Percentiles rank a stretch among this genome's conserved stretches.
Evolutionary conservation across 2,888 invertebrate genomes (phyloP).

Genomic region (Luperina nickerlii): DNA sequence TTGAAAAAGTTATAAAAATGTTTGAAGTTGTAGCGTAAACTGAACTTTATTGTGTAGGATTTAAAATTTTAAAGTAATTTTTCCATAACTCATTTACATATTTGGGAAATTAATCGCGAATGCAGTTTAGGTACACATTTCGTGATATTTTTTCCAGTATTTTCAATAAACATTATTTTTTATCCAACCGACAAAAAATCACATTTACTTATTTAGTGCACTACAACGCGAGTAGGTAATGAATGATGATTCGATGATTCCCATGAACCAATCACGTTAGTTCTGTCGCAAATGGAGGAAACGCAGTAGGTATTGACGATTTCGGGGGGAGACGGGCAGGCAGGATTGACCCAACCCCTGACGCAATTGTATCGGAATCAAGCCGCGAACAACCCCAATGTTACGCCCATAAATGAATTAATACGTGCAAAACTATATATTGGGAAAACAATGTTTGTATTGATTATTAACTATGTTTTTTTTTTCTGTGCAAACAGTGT

Average conservation of each 20-base stretch:
- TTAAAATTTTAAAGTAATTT: too few species aligned
- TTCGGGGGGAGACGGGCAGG: background rate
- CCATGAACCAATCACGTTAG: slow-evolving; percentile 38
- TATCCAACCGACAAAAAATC: background rate
- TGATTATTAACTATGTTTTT: slow-evolving; percentile 1
- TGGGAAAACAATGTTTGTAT: background rate
- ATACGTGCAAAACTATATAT: background rate
- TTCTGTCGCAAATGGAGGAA: slow-evolving; percentile 27
- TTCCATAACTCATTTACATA: too few species aligned
- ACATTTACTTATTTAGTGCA: background rate
- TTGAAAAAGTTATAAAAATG: too few species aligned
- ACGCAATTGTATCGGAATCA: slow-evolving; percentile 20
- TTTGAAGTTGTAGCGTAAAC: too few species aligned
- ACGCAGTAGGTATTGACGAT: slow-evolving; percentile 39
- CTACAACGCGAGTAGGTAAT: slow-evolving; percentile 1
- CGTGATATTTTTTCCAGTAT: background rate
- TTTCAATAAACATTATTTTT: background rate
- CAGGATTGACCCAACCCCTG: slow-evolving; percentile 30
- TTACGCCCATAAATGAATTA: slow-evolving; percentile 29
- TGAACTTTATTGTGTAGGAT: too few species aligned
- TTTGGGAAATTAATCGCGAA: too few species aligned
- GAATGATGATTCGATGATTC: slow-evolving; percentile 48
- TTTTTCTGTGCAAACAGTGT: slow-evolving; percentile 51
- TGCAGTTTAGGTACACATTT: background rate
- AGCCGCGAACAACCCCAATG: slow-evolving; percentile 6